Base-by-base conservation (phyloP, 2,888 invertebrate species). In the Steinernema scapterisci region DNA sequence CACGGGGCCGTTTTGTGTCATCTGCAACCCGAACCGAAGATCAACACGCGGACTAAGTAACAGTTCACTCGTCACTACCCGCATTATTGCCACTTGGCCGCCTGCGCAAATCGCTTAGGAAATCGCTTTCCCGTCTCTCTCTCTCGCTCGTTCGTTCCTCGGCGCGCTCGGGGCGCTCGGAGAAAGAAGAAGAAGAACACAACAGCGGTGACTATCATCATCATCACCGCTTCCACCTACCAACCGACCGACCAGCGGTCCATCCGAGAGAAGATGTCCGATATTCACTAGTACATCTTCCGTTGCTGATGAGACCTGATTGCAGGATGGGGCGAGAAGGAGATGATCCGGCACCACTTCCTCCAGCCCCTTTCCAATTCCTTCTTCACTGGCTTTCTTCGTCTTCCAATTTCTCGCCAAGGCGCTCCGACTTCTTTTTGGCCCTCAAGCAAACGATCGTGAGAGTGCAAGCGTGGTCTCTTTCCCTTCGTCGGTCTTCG, bases 11-110 rank as follows among this genome's bases (percentile, higher is more conserved):
- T 23, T 23, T n/a, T n/a, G 52, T 38, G 38, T 38, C 9, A 38
- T 48, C 13, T 48, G n/a, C 48, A 48, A 48, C 48, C 19, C 48
- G 13, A 48, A 48, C 38, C 38, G 38, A 38, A 38, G 38, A 38
- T 38, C 52, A 52, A 23, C n/a, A n/a, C 52, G 52, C 23, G 19
- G 52, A 52, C 52, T 52, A 52, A 63, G 63, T 63, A 63, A 63
- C 31, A 63, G 63, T 63, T 63, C 63, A 25, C 63, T 31, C 27
- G 63, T 27, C 63, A 63, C 63, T 63, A 63, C 63, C 63, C 63
- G 63, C 63, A 63, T 63, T 63, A 63, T 63, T 63, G 63, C 63
- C 63, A 63, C 63, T 63, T 63, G 63, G 63, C 63, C 63, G 63
- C 31, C 63, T 63, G 63, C 63, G 63, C 63, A 38, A 27, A 63